These are phyloP conservation scores for Lutraria lutraria DNA, from an alignment of 2,888 invertebrate genomes.

Conservation along the genomic window DNA sequence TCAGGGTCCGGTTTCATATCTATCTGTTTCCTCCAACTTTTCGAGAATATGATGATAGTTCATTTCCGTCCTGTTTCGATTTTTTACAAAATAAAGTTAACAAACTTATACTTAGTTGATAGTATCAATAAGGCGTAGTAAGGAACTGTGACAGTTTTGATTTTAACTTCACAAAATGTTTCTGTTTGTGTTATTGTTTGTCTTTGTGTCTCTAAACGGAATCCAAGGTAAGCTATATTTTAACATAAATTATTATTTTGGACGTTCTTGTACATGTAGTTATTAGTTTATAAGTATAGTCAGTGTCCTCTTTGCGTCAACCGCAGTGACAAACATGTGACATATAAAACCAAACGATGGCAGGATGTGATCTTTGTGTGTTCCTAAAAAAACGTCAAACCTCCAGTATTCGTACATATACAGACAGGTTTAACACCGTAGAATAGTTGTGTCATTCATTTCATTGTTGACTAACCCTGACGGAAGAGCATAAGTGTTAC, in stretches of 20 bases:
- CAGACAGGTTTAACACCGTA: no score
- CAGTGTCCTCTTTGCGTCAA: neutral
- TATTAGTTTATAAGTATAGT: neutral
- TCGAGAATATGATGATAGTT: neutral
- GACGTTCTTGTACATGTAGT: neutral
- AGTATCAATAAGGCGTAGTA: neutral
- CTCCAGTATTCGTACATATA: no score
- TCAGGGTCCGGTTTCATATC: neutral
- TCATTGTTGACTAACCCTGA: no score
- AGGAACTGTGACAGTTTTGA: neutral
- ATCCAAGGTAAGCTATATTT: neutral
- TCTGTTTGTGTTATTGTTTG: neutral
- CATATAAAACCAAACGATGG: neutral
- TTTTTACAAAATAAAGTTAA: neutral
- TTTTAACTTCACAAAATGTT: neutral
- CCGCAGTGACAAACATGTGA: neutral
- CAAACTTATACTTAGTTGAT: no score
- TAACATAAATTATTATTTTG: neutral
- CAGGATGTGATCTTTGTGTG: neutral
- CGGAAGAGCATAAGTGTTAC: no score
- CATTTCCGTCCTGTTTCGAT: neutral
- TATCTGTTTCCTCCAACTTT: neutral
- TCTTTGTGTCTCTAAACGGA: neutral
- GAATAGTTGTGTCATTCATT: no score
- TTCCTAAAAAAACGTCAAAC: neutral